Conservation (phyloP, 1,140 invertebrate genomes). For the Papilio polyxenes region DNA sequence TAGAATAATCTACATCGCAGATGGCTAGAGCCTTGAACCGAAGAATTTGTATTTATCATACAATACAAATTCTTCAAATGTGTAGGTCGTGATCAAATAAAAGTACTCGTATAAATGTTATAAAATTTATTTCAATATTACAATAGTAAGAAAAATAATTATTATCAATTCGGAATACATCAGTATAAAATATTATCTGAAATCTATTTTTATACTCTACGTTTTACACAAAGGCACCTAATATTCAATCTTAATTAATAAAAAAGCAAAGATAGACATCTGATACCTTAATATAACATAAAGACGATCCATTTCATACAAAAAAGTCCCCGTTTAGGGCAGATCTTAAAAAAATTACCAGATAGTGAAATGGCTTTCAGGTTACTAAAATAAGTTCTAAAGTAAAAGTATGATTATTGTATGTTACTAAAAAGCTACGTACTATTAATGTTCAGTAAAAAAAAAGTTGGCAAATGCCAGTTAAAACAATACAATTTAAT, state of each 20-base stretch:
- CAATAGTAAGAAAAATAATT: slow-evolving; percentile 23
- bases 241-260: neutral
- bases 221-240: neutral
- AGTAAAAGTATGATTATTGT: slow-evolving; percentile 49
- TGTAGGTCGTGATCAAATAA: slow-evolving; percentile 27
- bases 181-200: neutral
- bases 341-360: slow-evolving; percentile 55
- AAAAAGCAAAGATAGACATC: neutral
- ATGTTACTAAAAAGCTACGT: slow-evolving; percentile 58
- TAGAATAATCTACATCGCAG: neutral
- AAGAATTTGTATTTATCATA: neutral
- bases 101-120: slow-evolving; percentile 18
- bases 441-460: slow-evolving; percentile 56
- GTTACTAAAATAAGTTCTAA: slow-evolving; percentile 52
- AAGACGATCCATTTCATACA: slow-evolving; percentile 69
- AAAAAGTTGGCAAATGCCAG: slow-evolving; percentile 62
- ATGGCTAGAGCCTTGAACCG: neutral
- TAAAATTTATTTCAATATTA: slow-evolving; percentile 42
- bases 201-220: neutral
- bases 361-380: slow-evolving; percentile 55
- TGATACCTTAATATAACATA: slow-evolving; percentile 16
- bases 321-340: slow-evolving; percentile 72
- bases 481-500: slow-evolving; percentile 73
- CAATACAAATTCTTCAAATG: slow-evolving; percentile 7
- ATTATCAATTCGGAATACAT: slow-evolving; percentile 4